Conservation (phyloP, 2,113 vertebrate species). For the Scomber colias region DNA sequence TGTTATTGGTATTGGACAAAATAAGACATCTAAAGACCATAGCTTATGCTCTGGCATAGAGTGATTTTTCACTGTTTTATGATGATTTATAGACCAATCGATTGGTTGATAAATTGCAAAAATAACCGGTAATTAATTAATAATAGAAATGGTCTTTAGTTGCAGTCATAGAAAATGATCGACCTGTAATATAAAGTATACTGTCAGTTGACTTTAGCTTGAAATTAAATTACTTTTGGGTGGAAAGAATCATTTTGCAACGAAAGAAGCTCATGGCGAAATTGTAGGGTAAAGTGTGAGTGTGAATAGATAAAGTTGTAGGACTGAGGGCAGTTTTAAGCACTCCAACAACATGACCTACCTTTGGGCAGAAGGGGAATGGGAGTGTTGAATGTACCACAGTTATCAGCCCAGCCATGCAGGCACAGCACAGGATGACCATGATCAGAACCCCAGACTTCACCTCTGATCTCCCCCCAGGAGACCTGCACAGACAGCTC, state of each 20-base stretch:
- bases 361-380: constrained; percentile 85
- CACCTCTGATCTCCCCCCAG: constrained; percentile 85
- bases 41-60: too few species aligned
- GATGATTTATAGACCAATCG: too few species aligned
- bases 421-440: constrained; percentile 86
- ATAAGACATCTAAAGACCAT: too few species aligned
- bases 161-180: too few species aligned
- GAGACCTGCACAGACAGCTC: constrained; percentile 84
- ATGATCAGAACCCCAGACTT: constrained; percentile 81
- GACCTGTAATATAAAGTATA: too few species aligned
- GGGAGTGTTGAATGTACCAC: constrained; percentile 84
- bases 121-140: too few species aligned
- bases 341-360: constrained; percentile 17
- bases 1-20: too few species aligned
- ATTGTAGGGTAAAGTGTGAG: too few species aligned
- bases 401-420: constrained; percentile 87
- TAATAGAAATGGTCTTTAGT: too few species aligned
- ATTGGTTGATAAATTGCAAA: too few species aligned
- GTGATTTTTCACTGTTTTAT: too few species aligned
- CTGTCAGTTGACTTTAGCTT: too few species aligned
- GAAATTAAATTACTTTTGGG: background rate
- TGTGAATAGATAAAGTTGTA: background rate
- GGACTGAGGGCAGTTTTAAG: background rate
- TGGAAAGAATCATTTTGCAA: background rate
- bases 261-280: background rate